Base-by-base conservation (phyloP, 2,113 vertebrate species). In the Tor tambroides region DNA sequence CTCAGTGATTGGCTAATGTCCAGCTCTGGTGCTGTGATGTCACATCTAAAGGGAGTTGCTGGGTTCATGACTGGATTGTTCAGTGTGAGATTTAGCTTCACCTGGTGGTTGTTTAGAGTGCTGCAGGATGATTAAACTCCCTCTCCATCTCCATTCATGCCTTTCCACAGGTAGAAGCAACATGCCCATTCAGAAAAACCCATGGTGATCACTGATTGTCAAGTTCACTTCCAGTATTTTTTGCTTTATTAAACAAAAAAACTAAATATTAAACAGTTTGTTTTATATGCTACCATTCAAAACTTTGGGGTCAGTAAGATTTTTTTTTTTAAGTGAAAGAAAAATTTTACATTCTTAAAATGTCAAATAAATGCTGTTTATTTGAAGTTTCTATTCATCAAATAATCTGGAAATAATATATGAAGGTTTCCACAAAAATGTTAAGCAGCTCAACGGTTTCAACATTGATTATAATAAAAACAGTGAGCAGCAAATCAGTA, bases 31-130 rank as follows among this genome's bases (percentile, higher is more conserved):
- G 21, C 38, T 38, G 46, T 87, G 72, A 75, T 80, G 54, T 26
- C 80, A 76, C 65, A 69, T 46, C 26, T 26, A 26, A 9, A 21
- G 43, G 8, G 26, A 46, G 54, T 12, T 10, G n/a, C 5, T 19
- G 81, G 4, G 65, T 46, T 75, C 35, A 46, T 63, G 46, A 51
- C 43, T 72, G 41, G 8, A 12, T 35, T 46, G 6, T 17, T 84
- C 15, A 14, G 30, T 21, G 17, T 49, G 41, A 17, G 43, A 21
- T 21, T 49, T 2, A 38, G 85, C 72, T 41, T 35, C 78, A 32
- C 54, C 85, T 87, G 23, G 46, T 49, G 78, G 85, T 56, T 54
- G 85, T 38, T 72, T 56, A 6, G 26, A 85, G 32, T 76, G 4
- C 63, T 17, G 49, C 65, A 19, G 12, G 7, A 21, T 61, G 17